Base-by-base conservation (phyloP, 1,140 invertebrate genomes). In the Anadara kagoshimensis region DNA sequence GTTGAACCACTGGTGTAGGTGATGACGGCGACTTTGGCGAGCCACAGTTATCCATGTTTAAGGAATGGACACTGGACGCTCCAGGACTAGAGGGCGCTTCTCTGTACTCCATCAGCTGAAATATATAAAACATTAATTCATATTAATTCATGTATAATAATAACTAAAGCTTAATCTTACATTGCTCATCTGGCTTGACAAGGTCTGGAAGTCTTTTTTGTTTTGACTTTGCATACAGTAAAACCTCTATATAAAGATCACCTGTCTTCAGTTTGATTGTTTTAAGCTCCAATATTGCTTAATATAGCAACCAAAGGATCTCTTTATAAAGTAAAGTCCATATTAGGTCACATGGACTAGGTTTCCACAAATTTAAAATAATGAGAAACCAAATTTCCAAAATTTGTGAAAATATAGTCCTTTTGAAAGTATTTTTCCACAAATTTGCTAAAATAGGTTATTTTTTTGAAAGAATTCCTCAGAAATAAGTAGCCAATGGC, bases 101-200 rank as follows among this genome's bases (percentile, higher is more conserved):
- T 29, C 86, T 73, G 81, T 87, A 87, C 76, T 86, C 83, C 81
- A 85, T 87, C 62, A 86, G 77, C 86, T 87, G 80, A 26, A 68
- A 74, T 20, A 63, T 11, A 74, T 16, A 45, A 68, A 20, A 67
- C 10, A n/a, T 54, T 36, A 18, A n/a, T 12, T 53, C 3, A 41
- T 14, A 14, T 26, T 29, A 24, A 12, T 22, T 14, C 3, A 64
- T 29, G 12, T n/a, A 53, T 7, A 12, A n/a, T 5, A 18, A 45
- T 16, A 41, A 49, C 14, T 47, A 20, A 44, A 0, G 10, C 16
- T 18, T 43, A 51, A 59, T 36, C 4, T 47, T n/a, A 44, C 11
- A 22, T 53, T 36, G 47, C 44, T 45, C 24, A 29, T 1, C 20
- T 26, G 4, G 26, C 22, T 29, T 20, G 11, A 44, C 53, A 20